These are phyloP conservation scores for Syritta pipiens DNA, from an alignment of 2,888 invertebrate genomes.

Conservation along the genomic window DNA sequence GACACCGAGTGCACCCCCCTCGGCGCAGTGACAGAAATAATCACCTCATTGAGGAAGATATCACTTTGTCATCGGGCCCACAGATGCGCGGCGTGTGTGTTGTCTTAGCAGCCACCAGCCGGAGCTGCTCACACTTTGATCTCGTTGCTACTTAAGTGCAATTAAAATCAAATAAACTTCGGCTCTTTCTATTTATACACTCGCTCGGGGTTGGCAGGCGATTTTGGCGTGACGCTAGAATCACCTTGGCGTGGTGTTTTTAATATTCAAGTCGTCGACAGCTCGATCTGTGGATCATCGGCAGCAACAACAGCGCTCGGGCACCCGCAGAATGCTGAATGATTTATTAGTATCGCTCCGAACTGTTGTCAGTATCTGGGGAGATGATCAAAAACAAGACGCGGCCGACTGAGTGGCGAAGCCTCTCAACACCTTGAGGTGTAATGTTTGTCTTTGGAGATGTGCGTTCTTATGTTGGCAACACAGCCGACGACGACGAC, in stretches of 20 bases:
- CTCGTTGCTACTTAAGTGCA: constrained; percentile 76
- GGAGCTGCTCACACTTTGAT: constrained; percentile 74
- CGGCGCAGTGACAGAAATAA: constrained; percentile 58
- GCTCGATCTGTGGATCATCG: constrained; percentile 62
- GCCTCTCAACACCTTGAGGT: constrained; percentile 65
- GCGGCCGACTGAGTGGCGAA: constrained; percentile 50
- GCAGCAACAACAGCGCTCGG: constrained; percentile 47
- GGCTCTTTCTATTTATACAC: constrained; percentile 42
- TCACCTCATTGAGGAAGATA: constrained; percentile 64
- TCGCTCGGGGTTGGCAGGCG: constrained; percentile 35
- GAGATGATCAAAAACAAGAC: constrained; percentile 69
- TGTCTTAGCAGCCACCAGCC: constrained; percentile 54
- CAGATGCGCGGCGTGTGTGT: constrained; percentile 43
- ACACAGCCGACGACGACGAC: constrained; percentile 18
- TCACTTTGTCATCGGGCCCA: constrained; percentile 60
- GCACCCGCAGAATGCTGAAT: constrained; percentile 69
- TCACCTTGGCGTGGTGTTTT: constrained; percentile 63
- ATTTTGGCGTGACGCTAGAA: constrained; percentile 59
- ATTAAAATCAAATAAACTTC: constrained; percentile 77
- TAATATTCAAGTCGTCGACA: constrained; percentile 68
- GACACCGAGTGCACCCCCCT: background rate
- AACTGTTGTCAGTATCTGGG: constrained; percentile 65
- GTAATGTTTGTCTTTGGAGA: constrained; percentile 61
- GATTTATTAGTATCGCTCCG: constrained; percentile 65
- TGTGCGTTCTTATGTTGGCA: constrained; percentile 56